Conservation (phyloP, 2,888 invertebrate species). For the Oligia latruncula region DNA sequence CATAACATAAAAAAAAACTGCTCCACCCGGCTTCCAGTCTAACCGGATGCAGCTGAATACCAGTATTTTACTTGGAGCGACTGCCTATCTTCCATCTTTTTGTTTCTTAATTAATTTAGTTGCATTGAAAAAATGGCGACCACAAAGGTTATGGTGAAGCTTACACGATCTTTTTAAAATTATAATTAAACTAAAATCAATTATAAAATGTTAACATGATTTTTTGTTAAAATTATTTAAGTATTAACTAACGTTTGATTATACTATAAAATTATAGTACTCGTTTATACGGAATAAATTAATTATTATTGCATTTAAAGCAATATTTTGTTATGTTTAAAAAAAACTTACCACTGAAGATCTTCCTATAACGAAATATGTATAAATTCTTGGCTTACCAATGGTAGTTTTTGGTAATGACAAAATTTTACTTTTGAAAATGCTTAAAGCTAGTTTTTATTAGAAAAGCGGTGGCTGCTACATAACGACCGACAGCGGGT, state of each 20-base stretch:
- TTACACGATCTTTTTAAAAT: constrained; percentile 1
- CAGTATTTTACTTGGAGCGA: neutral
- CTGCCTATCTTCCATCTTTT: neutral
- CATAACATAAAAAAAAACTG: no score
- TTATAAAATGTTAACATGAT: constrained; percentile 26
- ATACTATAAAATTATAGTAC: constrained; percentile 24
- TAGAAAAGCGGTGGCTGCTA: neutral
- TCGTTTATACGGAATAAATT: neutral
- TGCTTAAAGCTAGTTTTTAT: neutral
- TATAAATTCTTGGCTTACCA: neutral
- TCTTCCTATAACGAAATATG: constrained; percentile 10
- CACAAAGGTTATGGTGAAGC: constrained; percentile 5
- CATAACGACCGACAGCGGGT: neutral
- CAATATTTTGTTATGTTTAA: neutral
- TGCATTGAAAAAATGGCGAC: constrained; percentile 24
- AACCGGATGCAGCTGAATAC: neutral
- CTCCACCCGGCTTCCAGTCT: neutral
- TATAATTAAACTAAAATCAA: constrained; percentile 26
- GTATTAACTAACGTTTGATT: constrained; percentile 11
- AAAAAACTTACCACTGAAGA: neutral
- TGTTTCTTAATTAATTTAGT: neutral
- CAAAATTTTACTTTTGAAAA: neutral
- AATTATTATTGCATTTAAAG: neutral
- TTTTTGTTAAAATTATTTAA: constrained; percentile 23
- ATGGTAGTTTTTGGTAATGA: neutral